phyloP scores from a whole-genome alignment of 2,113 vertebrate genomes.

The Oceanites oceanicus region DNA sequence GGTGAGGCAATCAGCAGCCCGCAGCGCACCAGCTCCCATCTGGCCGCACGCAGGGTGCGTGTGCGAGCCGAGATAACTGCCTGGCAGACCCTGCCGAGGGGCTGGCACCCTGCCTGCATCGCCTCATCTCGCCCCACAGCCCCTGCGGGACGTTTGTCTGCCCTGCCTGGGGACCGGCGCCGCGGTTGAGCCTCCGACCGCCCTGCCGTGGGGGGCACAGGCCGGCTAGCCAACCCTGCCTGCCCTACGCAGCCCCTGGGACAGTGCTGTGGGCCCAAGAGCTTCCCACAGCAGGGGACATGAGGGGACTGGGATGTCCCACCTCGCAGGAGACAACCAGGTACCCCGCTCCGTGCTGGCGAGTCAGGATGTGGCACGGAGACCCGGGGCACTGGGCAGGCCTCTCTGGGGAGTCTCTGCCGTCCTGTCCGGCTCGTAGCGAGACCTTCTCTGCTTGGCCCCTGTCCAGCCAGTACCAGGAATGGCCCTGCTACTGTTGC shows the following conservation, averaged over 20 bases:
- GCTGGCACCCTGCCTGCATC: slow-evolving; percentile 13
- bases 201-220: rapidly evolving
- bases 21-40: slow-evolving; percentile 2
- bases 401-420: neutral
- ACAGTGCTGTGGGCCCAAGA: rapidly evolving
- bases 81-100: neutral
- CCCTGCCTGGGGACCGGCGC: neutral
- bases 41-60: neutral
- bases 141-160: neutral
- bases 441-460: neutral
- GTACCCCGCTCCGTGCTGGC: rapidly evolving
- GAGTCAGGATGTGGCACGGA: rapidly evolving
- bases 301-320: neutral
- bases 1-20: slow-evolving; percentile 32
- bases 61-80: slow-evolving; percentile 44
- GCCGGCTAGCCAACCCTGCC: rapidly evolving
- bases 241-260: rapidly evolving
- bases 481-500: slow-evolving; percentile 57
- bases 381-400: rapidly evolving
- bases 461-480: slow-evolving; percentile 41
- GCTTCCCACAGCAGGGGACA: rapidly evolving
- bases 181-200: rapidly evolving
- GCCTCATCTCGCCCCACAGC: slow-evolving; percentile 18
- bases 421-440: neutral
- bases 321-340: neutral